phyloP scores from a whole-genome alignment of 2,888 invertebrate genomes.

The Unio pictorum region DNA sequence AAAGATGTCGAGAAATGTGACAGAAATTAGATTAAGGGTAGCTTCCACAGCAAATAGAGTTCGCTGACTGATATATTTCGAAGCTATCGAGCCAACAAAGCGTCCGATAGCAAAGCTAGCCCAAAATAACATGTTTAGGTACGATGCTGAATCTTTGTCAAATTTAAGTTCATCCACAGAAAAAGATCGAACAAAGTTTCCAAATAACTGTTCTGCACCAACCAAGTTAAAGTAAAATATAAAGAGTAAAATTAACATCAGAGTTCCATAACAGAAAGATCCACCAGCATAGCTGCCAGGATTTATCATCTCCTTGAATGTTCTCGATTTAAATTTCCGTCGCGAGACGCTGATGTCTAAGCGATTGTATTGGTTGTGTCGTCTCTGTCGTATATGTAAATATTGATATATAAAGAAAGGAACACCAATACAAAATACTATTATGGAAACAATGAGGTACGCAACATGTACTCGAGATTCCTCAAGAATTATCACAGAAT shows the following conservation, averaged over 20 bases:
- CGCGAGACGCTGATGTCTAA: no score
- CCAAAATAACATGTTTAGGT: conserved; percentile 36
- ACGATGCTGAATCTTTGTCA: conserved; percentile 32
- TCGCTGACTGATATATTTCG: conserved; percentile 25
- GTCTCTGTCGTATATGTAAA: no score
- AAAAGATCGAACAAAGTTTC: conserved; percentile 34
- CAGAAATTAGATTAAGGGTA: conserved; percentile 18
- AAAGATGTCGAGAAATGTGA: conserved; percentile 29
- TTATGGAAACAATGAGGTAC: conserved; percentile 24
- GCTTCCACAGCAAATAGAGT: conserved; percentile 25
- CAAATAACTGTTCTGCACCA: conserved; percentile 34
- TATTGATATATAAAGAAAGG: conserved; percentile 28
- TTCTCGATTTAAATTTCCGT: no score
- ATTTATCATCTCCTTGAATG: conserved; percentile 10
- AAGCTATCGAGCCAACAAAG: conserved; percentile 22
- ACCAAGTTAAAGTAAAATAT: conserved; percentile 25
- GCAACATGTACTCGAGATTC: conserved; percentile 28
- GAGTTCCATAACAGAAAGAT: conserved; percentile 15
- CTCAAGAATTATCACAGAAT: conserved; percentile 10
- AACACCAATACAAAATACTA: conserved; percentile 19
- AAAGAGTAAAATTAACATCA: conserved; percentile 21
- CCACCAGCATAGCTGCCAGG: conserved; percentile 27
- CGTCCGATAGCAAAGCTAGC: conserved; percentile 34
- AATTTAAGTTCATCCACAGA: conserved; percentile 34
- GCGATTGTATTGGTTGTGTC: no score